phyloP scores from a whole-genome alignment of 2,113 vertebrate genomes.

The Lepus timidus region DNA sequence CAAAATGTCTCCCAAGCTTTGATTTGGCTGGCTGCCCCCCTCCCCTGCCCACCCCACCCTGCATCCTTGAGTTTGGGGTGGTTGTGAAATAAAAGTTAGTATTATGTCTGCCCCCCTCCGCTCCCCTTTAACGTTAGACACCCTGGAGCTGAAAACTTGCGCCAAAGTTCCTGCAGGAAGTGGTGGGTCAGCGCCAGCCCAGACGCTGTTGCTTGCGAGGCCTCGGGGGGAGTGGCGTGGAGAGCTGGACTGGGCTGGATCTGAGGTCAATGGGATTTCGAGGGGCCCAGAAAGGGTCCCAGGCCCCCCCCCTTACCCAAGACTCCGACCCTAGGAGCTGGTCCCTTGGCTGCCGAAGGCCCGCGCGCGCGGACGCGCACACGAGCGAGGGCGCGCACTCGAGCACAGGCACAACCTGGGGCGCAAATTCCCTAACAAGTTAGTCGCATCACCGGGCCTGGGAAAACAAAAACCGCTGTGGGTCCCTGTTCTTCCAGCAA shows the following conservation, averaged over 20 bases:
- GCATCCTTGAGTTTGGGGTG: neutral
- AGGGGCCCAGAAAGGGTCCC: neutral
- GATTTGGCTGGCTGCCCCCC: constrained; percentile 77
- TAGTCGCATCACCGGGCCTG: constrained; percentile 72
- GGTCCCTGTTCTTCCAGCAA: constrained; percentile 70
- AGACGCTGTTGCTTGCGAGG: neutral
- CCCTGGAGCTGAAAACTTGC: constrained; percentile 28
- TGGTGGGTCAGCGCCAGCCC: neutral
- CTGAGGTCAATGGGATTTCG: neutral
- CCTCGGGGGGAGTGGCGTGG: fast-evolving
- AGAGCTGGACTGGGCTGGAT: neutral
- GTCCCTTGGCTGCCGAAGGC: neutral
- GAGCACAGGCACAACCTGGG: neutral
- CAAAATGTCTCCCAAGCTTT: constrained; percentile 52
- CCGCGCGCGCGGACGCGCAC: fast-evolving
- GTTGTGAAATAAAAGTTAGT: constrained; percentile 30
- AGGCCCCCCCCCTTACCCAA: neutral
- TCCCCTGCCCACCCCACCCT: neutral
- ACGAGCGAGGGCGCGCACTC: neutral
- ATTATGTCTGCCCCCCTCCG: neutral
- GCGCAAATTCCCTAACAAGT: constrained; percentile 65
- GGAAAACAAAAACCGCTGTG: constrained; percentile 79
- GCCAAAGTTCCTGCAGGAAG: constrained; percentile 18
- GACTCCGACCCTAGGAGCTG: neutral
- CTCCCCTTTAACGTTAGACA: neutral